A percentile compares a stretch with the other conserved stretches of the same genome.
These are phyloP conservation scores for Scaeva pyrastri DNA, from an alignment of 2,888 invertebrate genomes.

Conservation along the genomic window DNA sequence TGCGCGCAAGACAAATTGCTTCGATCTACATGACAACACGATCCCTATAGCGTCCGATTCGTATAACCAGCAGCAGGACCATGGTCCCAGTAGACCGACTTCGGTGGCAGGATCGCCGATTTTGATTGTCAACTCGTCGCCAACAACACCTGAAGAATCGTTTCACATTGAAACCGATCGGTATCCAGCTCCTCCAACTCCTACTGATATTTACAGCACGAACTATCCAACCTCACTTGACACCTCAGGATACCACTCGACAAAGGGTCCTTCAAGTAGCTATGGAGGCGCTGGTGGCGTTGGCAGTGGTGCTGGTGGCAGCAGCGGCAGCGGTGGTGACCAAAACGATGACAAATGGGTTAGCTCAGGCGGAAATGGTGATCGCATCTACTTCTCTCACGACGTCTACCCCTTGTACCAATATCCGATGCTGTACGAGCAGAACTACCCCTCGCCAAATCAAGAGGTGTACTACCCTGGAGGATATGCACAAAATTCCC, in stretches of 20 bases:
- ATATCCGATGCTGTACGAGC: constrained; percentile 83
- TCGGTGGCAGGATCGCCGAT: constrained; percentile 79
- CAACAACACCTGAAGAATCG: constrained; percentile 73
- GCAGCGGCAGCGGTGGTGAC: background rate
- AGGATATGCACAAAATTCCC: constrained; percentile 83
- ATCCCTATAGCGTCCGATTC: constrained; percentile 77
- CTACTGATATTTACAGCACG: constrained; percentile 76
- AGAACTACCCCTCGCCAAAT: constrained; percentile 83
- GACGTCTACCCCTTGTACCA: constrained; percentile 83
- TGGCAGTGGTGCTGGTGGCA: no score
- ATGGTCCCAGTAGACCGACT: constrained; percentile 54
- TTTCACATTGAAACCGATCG: constrained; percentile 61
- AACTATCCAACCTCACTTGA: constrained; percentile 69
- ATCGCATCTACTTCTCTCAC: constrained; percentile 82
- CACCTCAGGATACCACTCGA: constrained; percentile 69
- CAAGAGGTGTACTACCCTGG: constrained; percentile 82
- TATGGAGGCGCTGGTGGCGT: no score
- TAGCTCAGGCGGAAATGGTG: constrained; percentile 65
- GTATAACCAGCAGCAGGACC: constrained; percentile 50
- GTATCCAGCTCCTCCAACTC: constrained; percentile 62
- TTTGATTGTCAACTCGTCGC: constrained; percentile 80
- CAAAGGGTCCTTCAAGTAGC: constrained; percentile 31
- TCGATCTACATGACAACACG: constrained; percentile 82
- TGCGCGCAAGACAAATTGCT: constrained; percentile 85
- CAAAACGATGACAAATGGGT: constrained; percentile 72